Conservation (phyloP, 2,797 vertebrate genomes). For the Spea hammondii region DNA sequence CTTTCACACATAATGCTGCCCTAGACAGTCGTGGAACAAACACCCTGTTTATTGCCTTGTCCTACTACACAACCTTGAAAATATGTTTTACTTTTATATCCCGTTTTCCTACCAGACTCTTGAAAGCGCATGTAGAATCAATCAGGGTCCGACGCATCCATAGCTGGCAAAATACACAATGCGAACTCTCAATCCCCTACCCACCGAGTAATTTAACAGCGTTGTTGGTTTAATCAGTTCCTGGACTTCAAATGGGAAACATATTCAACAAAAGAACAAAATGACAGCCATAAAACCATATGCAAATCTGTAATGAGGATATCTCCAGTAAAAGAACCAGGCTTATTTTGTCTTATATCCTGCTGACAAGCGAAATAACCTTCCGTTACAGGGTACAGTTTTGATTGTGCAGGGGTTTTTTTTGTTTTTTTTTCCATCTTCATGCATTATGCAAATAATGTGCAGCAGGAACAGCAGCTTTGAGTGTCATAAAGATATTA, state of each 20-base stretch:
- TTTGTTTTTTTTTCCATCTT: conserved; percentile 48
- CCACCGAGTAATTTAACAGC: conserved; percentile 15
- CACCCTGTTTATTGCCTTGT: conserved; percentile 35
- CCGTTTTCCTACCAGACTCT: conserved; percentile 28
- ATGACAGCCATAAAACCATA: conserved; percentile 30
- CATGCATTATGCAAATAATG: conserved; percentile 50
- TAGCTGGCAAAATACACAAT: conserved; percentile 2
- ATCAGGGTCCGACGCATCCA: conserved; percentile 8
- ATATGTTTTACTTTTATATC: conserved; percentile 42
- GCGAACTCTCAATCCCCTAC: background rate
- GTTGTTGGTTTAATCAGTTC: conserved; percentile 26
- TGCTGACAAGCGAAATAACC: conserved; percentile 50
- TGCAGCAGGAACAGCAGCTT: conserved; percentile 36
- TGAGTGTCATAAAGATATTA: conserved; percentile 46
- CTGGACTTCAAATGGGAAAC: conserved; percentile 2
- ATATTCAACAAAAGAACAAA: conserved; percentile 22
- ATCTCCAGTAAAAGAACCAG: conserved; percentile 42
- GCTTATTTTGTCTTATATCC: conserved; percentile 49
- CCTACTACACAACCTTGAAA: conserved; percentile 33
- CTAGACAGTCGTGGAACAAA: conserved; percentile 32
- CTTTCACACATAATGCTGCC: conserved; percentile 39
- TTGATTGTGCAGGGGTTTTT: conserved; percentile 27
- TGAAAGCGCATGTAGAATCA: conserved; percentile 23
- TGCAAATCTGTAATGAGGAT: conserved; percentile 43
- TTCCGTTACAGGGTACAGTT: conserved; percentile 34